These are phyloP conservation scores for Cheiracanthium punctorium DNA, from an alignment of 2,888 invertebrate genomes.

Conservation along the genomic window DNA sequence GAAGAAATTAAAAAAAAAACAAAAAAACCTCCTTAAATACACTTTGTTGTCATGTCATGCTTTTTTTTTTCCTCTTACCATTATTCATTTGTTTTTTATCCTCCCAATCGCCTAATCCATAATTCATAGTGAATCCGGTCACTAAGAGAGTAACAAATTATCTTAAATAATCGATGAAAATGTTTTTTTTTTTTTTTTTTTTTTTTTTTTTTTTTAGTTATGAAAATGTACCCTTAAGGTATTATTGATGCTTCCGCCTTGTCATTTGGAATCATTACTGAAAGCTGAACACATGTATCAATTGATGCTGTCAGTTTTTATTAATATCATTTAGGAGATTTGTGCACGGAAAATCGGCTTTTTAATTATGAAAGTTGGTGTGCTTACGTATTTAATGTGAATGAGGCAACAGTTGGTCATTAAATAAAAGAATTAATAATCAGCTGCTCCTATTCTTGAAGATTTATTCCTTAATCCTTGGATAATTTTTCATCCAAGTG, in stretches of 20 bases:
- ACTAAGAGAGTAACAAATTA: not conserved
- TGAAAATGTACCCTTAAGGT: not conserved
- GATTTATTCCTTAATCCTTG: not conserved
- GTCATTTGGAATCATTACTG: conserved; percentile 8
- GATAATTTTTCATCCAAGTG: not conserved
- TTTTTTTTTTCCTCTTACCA: not conserved
- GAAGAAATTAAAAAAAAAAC: too few relatives aligned
- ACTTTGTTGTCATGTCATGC: not conserved
- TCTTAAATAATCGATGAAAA: not conserved
- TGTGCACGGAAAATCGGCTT: not conserved
- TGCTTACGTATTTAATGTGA: not conserved
- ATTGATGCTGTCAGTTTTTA: not conserved
- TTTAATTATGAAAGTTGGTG: not conserved
- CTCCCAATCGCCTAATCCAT: not conserved
- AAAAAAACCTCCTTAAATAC: too few relatives aligned
- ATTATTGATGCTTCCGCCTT: conserved; percentile 10
- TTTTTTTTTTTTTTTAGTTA: not conserved
- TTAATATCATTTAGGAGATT: conserved; percentile 7
- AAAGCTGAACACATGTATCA: not conserved
- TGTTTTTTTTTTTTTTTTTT: too few relatives aligned
- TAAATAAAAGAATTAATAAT: not conserved
- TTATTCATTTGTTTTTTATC: not conserved
- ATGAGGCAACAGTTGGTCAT: not conserved
- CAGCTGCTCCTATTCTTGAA: not conserved
- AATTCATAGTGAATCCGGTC: not conserved